Evolutionary conservation across 2,888 invertebrate species (phyloP).

Genomic region (Limnephilus marmoratus): DNA sequence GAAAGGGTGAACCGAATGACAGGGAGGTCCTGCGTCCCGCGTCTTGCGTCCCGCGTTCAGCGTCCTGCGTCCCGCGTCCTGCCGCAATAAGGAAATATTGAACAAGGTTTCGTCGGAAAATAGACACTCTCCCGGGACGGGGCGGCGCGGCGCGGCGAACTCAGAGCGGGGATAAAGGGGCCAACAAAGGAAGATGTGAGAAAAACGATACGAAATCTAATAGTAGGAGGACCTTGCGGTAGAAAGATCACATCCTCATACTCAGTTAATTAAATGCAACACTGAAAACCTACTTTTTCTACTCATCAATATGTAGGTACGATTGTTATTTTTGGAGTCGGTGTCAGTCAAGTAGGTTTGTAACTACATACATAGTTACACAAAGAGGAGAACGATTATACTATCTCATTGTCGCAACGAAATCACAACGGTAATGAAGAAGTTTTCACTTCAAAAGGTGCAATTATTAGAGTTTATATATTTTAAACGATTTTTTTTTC

Average conservation of each 20-base stretch:
- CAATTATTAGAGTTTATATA: no score
- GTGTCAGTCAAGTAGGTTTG: no score
- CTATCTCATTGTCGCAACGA: no score
- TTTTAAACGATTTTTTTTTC: no score
- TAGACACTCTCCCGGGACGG: background rate
- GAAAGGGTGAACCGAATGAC: slow-evolving; percentile 10
- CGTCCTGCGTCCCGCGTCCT: background rate
- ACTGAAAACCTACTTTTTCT: no score
- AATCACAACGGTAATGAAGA: no score
- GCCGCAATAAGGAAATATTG: slow-evolving; percentile 18
- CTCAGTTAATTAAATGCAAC: background rate
- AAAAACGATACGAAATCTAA: background rate
- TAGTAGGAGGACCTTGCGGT: background rate
- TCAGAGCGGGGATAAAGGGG: background rate
- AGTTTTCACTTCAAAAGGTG: no score
- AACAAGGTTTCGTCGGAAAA: background rate
- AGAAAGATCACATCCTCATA: background rate
- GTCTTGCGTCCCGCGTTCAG: background rate
- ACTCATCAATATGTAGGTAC: no score
- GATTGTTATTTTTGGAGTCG: no score
- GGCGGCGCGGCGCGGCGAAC: background rate
- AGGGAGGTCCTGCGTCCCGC: background rate
- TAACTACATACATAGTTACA: no score
- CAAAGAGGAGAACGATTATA: no score
- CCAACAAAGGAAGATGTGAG: background rate